Conservation (phyloP, 2,113 vertebrate genomes). For the Gambusia holbrooki region DNA sequence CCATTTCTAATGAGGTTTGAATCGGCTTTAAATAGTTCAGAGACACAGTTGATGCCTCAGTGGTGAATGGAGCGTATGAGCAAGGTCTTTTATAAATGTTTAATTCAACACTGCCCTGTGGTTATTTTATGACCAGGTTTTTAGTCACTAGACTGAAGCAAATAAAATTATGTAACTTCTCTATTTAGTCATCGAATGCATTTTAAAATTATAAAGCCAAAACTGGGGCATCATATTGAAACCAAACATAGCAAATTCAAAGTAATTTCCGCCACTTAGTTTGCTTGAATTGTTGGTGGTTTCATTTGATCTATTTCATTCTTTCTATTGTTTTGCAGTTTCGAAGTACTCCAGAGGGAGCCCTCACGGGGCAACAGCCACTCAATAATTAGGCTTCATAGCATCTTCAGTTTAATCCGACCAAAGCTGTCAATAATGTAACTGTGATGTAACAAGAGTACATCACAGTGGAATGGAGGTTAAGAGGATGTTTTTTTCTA, state of each 20-base stretch:
- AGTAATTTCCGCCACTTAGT: not conserved
- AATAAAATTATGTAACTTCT: not conserved
- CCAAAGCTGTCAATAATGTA: conserved; percentile 27
- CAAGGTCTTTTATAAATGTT: conserved; percentile 12
- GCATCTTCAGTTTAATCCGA: conserved; percentile 12
- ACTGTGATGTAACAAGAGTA: conserved; percentile 5
- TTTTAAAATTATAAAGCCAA: not conserved
- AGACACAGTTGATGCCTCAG: conserved; percentile 43
- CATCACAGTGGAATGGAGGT: conserved; percentile 3
- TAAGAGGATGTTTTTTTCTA: conserved; percentile 6
- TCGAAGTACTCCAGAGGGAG: not conserved
- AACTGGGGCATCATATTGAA: not conserved
- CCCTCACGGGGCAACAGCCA: not conserved
- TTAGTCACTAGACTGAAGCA: not conserved
- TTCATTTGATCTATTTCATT: not conserved
- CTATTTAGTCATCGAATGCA: not conserved
- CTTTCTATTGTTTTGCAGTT: not conserved
- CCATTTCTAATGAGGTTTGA: conserved; percentile 51
- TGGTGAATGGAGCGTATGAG: conserved; percentile 22
- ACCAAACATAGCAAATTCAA: not conserved
- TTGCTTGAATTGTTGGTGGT: not conserved
- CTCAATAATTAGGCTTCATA: conserved; percentile 30
- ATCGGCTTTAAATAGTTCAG: conserved; percentile 32
- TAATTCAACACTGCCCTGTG: conserved; percentile 47
- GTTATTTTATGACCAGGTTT: conserved; percentile 28